These are phyloP conservation scores for Parotia lawesii DNA, from an alignment of 2,113 vertebrate genomes.

Conservation along the genomic window DNA sequence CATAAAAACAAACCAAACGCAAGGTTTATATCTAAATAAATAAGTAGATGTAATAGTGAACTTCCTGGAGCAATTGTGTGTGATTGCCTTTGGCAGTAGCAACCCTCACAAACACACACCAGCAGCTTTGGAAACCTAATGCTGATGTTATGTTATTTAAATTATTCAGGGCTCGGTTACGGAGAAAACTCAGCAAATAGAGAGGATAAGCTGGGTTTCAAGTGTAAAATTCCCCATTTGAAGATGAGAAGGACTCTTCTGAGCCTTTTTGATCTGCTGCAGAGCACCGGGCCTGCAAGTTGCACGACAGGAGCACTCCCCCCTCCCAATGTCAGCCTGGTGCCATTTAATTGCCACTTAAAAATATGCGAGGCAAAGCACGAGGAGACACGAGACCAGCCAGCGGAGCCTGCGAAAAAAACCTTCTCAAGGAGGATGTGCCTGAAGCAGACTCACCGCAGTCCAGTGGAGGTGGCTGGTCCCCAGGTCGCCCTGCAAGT, in stretches of 20 bases:
- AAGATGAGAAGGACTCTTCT: neutral
- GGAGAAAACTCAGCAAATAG: neutral
- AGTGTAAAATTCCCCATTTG: neutral
- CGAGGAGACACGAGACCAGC: accelerated
- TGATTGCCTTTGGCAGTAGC: neutral
- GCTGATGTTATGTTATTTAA: neutral
- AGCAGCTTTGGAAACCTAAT: neutral
- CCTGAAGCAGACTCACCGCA: neutral
- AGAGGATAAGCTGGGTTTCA: neutral
- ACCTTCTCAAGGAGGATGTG: accelerated
- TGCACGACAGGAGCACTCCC: accelerated
- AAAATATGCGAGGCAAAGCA: accelerated
- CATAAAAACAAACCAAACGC: accelerated
- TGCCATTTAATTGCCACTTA: neutral
- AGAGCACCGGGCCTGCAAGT: accelerated
- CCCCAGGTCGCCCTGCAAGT: accelerated
- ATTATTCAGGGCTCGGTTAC: neutral
- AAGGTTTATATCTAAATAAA: neutral
- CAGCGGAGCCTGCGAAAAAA: neutral
- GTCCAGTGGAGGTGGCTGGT: accelerated
- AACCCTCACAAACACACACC: neutral
- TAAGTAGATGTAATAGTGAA: neutral
- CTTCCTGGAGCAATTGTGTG: neutral
- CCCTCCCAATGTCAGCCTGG: accelerated
- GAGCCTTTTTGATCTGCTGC: neutral